Percentiles rank a stretch among this genome's conserved stretches.
These are phyloP conservation scores for Malurus elegans DNA, from an alignment of 2,113 vertebrate genomes.

Conservation along the genomic window DNA sequence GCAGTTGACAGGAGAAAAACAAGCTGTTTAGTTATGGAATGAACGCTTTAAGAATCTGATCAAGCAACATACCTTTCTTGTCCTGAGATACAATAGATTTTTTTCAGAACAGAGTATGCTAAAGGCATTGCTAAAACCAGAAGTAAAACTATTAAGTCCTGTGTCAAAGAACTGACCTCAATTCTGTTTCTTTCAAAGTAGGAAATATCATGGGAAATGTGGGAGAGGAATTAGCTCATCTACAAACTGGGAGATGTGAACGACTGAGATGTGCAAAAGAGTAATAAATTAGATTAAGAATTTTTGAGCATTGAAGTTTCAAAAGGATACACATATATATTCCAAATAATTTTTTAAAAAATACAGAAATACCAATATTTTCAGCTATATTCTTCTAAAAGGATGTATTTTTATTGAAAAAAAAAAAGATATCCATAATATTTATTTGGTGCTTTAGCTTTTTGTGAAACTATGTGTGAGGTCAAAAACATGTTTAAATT, in stretches of 20 bases:
- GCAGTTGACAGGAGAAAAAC: background rate
- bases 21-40: background rate
- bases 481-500: background rate
- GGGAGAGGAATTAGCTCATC: background rate
- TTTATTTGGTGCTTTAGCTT: background rate
- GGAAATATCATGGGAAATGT: background rate
- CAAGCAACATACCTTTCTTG: background rate
- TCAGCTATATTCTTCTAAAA: background rate
- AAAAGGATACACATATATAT: background rate
- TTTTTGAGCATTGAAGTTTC: background rate
- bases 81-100: background rate
- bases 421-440: background rate
- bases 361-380: background rate
- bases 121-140: background rate
- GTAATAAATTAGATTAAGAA: background rate
- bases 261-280: background rate
- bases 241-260: background rate
- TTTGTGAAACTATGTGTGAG: background rate
- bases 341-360: background rate
- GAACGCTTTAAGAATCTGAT: background rate
- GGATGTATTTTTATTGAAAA: background rate
- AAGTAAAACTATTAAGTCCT: background rate
- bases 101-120: background rate
- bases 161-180: background rate
- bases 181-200: background rate